Conservation (phyloP, 2,797 vertebrate species). For the Dipus sagitta region DNA sequence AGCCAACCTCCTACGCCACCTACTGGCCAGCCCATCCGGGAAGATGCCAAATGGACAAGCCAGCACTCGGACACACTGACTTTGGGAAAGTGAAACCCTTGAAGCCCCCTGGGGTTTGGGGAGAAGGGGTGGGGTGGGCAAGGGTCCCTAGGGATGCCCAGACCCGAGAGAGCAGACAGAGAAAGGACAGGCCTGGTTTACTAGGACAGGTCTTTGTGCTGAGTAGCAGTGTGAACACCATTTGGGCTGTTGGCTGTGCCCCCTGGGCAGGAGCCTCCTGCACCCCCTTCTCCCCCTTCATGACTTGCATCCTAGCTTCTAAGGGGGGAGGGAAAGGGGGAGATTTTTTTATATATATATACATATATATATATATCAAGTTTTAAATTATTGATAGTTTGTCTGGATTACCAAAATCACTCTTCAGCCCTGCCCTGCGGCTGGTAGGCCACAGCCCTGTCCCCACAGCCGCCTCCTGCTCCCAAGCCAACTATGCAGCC, state of each 20-base stretch:
- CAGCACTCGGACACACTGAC: constrained; percentile 90
- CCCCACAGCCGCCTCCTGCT: constrained; percentile 76
- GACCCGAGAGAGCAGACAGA: constrained; percentile 77
- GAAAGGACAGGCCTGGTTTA: constrained; percentile 64
- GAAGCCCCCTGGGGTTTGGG: constrained; percentile 67
- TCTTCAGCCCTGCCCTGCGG: constrained; percentile 81
- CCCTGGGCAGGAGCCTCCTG: constrained; percentile 78
- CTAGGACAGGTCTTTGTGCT: constrained; percentile 60
- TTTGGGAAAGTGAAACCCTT: constrained; percentile 89
- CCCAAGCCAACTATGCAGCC: constrained; percentile 85
- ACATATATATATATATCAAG: constrained; percentile 89
- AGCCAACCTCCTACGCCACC: constrained; percentile 84
- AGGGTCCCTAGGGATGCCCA: constrained; percentile 75
- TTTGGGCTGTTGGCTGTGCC: constrained; percentile 74
- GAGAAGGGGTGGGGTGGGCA: constrained; percentile 64
- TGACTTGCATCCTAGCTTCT: constrained; percentile 84
- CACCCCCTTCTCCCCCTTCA: constrained; percentile 73
- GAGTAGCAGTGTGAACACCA: constrained; percentile 64
- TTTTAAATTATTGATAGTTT: constrained; percentile 92
- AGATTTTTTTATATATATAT: constrained; percentile 85
- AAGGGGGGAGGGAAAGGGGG: constrained; percentile 82
- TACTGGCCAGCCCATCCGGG: constrained; percentile 87
- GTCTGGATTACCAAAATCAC: constrained; percentile 90
- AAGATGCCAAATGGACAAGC: constrained; percentile 93
- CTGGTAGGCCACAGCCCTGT: constrained; percentile 63